These are phyloP conservation scores for Oryzias melastigma DNA, from an alignment of 2,113 vertebrate genomes.

Conservation along the genomic window DNA sequence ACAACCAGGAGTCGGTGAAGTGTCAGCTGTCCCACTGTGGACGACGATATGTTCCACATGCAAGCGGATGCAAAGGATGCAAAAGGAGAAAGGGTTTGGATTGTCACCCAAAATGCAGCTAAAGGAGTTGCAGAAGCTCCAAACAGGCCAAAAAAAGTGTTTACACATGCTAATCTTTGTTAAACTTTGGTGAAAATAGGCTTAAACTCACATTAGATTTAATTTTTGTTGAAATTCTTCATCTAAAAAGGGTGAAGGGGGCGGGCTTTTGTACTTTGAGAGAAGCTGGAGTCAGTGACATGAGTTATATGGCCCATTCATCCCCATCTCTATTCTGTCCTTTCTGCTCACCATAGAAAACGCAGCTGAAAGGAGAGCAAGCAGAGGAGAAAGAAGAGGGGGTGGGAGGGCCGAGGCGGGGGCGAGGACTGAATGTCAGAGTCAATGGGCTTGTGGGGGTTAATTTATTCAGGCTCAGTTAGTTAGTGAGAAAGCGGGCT, in stretches of 20 bases:
- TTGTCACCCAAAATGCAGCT: no score
- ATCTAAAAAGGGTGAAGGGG: no score
- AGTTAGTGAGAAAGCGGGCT: conserved; percentile 8
- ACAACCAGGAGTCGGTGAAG: no score
- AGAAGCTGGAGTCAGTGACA: conserved; percentile 35
- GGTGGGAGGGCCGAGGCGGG: conserved; percentile 38
- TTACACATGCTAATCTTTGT: no score
- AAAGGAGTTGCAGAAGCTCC: no score
- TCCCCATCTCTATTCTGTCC: conserved; percentile 34
- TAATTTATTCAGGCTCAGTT: conserved; percentile 59
- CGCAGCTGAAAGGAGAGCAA: conserved; percentile 43
- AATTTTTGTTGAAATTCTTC: not conserved
- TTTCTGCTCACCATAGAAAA: conserved; percentile 50
- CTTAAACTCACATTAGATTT: not conserved
- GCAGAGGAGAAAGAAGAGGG: conserved; percentile 23
- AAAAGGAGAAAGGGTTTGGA: no score
- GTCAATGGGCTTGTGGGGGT: conserved; percentile 59
- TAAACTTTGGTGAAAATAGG: no score
- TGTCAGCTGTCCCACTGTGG: no score
- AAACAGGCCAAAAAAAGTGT: no score
- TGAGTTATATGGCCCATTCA: conserved; percentile 55
- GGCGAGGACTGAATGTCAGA: conserved; percentile 50
- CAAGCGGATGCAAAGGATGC: no score
- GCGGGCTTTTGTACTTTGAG: conserved; percentile 8
- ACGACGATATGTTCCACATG: no score